Conservation (phyloP, 2,113 vertebrate species). For the Oncorhynchus kisutch region DNA sequence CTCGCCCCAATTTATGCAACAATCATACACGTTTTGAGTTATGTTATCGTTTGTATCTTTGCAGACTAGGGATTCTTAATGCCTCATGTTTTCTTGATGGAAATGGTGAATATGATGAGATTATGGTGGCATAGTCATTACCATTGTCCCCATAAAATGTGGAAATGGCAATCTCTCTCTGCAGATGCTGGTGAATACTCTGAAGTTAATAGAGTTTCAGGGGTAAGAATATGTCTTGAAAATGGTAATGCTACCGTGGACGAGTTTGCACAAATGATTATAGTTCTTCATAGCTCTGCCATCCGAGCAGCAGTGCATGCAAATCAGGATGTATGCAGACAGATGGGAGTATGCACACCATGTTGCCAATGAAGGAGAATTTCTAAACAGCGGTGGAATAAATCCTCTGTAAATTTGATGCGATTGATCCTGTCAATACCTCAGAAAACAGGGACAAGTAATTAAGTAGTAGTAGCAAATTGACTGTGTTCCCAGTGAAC, state of each 20-base stretch:
- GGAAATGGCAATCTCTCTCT: conserved; percentile 8
- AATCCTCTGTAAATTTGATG: background rate
- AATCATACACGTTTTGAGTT: background rate
- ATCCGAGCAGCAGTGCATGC: background rate
- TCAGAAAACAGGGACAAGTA: conserved; percentile 26
- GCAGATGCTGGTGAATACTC: conserved; percentile 21
- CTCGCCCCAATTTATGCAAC: background rate
- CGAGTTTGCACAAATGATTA: conserved; percentile 7
- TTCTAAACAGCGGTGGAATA: too few relatives aligned
- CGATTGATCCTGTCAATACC: conserved; percentile 34
- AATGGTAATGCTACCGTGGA: background rate
- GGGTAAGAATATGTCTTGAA: background rate
- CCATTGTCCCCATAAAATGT: conserved; percentile 23
- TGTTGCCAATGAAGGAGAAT: too few relatives aligned
- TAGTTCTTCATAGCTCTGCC: too few relatives aligned
- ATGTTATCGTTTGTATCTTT: conserved; percentile 3
- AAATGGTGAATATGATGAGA: conserved; percentile 37
- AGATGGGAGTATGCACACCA: too few relatives aligned
- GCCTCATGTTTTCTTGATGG: conserved; percentile 18
- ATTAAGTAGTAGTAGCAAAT: conserved; percentile 31
- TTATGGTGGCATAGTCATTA: conserved; percentile 33
- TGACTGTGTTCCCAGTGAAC: background rate
- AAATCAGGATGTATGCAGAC: background rate
- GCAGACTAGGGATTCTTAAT: conserved; percentile 18
- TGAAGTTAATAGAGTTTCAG: conserved; percentile 34